Evolutionary conservation across 2,113 vertebrate species (phyloP), one percentile per base, ranked within the genome.

Genomic region (Psammodynastes pulverulentus): DNA sequence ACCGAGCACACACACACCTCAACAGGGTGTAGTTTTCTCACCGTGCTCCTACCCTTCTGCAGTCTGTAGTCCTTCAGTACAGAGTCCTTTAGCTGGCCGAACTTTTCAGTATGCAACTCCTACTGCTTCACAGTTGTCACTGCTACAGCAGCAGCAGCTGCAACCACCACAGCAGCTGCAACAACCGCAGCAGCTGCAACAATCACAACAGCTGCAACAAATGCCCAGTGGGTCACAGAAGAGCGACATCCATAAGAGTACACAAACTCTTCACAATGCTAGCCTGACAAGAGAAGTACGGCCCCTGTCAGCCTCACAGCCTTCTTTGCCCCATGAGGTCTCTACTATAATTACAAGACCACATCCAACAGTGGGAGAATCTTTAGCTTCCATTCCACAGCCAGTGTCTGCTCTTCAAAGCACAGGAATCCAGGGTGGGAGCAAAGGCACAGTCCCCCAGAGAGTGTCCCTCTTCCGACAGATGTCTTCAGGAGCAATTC

Each of bases 301-400:
- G 95, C 98, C 99, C 90, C 98, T 99, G n/a, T 99, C 99, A 0
- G 99, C 99, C 94, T 99, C 99, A 34, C 99, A 99, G 98, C 99
- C 99, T 24, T 99, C 99, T 72, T 97, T 99, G 97, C 99, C 99
- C 84, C 99, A 99, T 4, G 99, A 99, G 96, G 97, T 98, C 53
- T 98, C 98, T 90, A 95, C 97, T 0, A 96, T 98, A 93, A 97
- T 98, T 86, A 96, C 98, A 95, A 97, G 98, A 96, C 98, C 97
- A 56, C 99, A 99, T 94, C 98, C 98, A 29, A 97, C 98, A 0
- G 98, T 98, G 79, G 98, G 98, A 92, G 99, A 99, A 96, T 98
- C 98, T 90, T 97, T 99, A 89, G 98, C 98, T 87, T 98, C 98
- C 91, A 97, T 98, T 9, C 98, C 97, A 9, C 98, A 98, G 26